Evolutionary conservation across 2,113 vertebrate species (phyloP), one percentile per base, ranked within the genome.

Genomic region (Donacobius atricapilla): DNA sequence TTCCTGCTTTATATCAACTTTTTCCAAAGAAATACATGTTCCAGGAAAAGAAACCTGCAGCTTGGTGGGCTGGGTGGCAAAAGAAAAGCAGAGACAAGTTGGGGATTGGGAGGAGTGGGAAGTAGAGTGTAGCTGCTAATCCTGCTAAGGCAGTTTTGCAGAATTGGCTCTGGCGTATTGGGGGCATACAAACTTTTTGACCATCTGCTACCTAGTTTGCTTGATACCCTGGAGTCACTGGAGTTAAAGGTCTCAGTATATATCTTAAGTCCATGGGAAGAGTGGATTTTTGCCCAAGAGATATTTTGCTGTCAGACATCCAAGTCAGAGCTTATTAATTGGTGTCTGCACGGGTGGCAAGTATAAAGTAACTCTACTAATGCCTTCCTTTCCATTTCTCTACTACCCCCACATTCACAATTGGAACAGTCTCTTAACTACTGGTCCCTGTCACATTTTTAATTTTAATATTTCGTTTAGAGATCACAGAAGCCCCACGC

Each of bases 1-100:
- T 96, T 37, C 17, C 18, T 28, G 40, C 56, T 79, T 91, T 92
- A 87, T 93, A 96, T 92, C 83, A 86, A 89, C 71, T 80, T 93
- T 56, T 93, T 48, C 47, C 45, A 27, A 69, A 94, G 19, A 69
- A 85, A 85, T 83, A 83, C 56, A 60, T 3, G 33, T 81, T 86
- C 86, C 89, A 87, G 83, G 87, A 80, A 91, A 89, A 90, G 76
- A 93, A 96, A 83, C 54, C 56, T 50, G 66, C 71, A 93, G 60
- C 51, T 83, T 90, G 84, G 84, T 40, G 82, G n/a, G 10, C 47
- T 87, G 47, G 22, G 42, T 89, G 33, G 65, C 86, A 86, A 80
- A 88, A 85, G 64, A 76, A 83, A 85, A 65, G n/a, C 23, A 39
- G 47, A 90, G 50, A 33, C 28, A 65, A 77, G 70, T 22, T 45